Evolutionary conservation across 2,888 invertebrate genomes (phyloP).

Genomic region (Hypomecis atomaria): DNA sequence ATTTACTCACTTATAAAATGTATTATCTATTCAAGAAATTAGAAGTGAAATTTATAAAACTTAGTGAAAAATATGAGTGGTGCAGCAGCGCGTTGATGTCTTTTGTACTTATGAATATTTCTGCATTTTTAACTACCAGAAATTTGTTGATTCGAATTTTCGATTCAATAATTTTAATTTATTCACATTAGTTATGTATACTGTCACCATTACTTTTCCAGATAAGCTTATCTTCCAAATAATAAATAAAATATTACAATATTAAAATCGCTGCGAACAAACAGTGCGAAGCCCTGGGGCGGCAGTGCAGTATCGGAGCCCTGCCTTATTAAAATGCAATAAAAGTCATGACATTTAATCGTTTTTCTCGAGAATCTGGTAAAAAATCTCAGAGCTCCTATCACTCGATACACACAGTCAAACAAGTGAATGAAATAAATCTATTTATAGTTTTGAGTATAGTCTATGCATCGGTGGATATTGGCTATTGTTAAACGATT

Average conservation of each 20-base stretch:
- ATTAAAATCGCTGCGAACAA: conserved; percentile 50
- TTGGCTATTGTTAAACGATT: too few species aligned
- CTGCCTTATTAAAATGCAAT: conserved; percentile 70
- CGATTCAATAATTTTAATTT: conserved; percentile 42
- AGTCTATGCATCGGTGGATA: neutral
- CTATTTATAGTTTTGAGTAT: conserved; percentile 5
- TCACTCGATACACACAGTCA: conserved; percentile 10
- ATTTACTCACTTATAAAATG: neutral
- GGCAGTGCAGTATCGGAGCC: conserved; percentile 46
- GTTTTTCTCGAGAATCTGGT: conserved; percentile 59
- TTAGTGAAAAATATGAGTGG: neutral
- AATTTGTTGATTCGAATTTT: conserved; percentile 27
- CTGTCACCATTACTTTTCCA: conserved; percentile 41
- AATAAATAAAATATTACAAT: conserved; percentile 44
- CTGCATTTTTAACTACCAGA: neutral
- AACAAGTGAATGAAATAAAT: neutral
- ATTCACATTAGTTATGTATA: conserved; percentile 45
- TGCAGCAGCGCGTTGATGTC: conserved; percentile 64
- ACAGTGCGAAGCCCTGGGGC: conserved; percentile 53
- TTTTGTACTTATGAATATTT: conserved; percentile 52
- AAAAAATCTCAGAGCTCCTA: conserved; percentile 42
- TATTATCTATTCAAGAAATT: neutral
- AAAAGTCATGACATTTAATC: conserved; percentile 64
- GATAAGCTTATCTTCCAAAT: conserved; percentile 52
- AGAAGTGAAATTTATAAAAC: neutral